Evolutionary conservation across 2,888 invertebrate species (phyloP), one percentile per base, ranked within the genome.

Genomic region (Lycocerus yunnanus): DNA sequence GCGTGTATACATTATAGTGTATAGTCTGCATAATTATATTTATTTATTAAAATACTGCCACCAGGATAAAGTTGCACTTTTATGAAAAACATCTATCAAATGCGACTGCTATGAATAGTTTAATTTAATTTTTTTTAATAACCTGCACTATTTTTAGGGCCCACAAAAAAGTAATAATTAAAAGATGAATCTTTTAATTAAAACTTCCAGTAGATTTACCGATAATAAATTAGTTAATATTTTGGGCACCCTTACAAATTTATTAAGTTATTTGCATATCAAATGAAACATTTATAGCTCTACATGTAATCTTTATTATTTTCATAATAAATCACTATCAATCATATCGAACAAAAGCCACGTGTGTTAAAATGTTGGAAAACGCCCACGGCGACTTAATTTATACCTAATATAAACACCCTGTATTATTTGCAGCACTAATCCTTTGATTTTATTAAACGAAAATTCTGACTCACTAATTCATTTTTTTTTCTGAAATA

Each of bases 271-370:
- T 69, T 69, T 69, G 61, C 60, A 71, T 66, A 81, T 82, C 81
- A 81, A 80, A 81, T 63, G 20, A 63, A 82, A 82, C 80, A 79
- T 81, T 77, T 77, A 80, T 80, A 78, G 77, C 79, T 43, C 43
- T 78, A 79, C 78, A 79, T 76, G 81, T 82, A 82, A 82, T 84
- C 84, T 83, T 83, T 83, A 83, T 83, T 82, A 84, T 84, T 84
- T 83, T 81, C 81, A 81, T 82, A 81, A 82, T 82, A 80, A 79
- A 82, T 81, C 81, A 83, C 83, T 83, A 85, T 85, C 85, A 83
- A 85, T 85, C 84, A 85, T 84, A 66, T 80, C 66, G 75, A 75
- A 80, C 77, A 80, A 75, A 79, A 79, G 84, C 81, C 85, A 84
- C 85, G 85, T 84, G 85, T 82, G 75, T 78, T 79, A 81, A 75